Base-by-base conservation (phyloP, 2,888 invertebrate species). In the Cosmia trapezina region DNA sequence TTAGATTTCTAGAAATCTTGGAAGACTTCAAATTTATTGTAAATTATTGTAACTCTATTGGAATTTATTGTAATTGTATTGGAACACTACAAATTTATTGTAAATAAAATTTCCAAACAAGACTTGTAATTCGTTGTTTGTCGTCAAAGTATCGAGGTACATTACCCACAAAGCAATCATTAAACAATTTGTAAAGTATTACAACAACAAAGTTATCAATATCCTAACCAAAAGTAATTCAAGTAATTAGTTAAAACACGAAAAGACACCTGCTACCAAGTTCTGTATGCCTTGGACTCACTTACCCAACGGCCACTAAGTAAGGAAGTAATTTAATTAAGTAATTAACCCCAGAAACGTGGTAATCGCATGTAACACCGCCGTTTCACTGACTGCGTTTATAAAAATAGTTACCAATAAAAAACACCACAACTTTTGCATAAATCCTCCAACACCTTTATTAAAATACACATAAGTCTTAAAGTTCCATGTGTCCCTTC, bases 311-410 rank as follows among this genome's bases (percentile, higher is more conserved):
- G 83, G 81, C 51, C 61, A 78, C 62, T 85, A 73, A 73, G 56
- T 86, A 88, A 90, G 89, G 88, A 89, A 89, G 87, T 87, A 86
- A 91, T 91, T 92, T 89, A 91, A 93, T 93, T 91, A 92, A 92
- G 91, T 90, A 93, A 93, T 93, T 93, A 93, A 91, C 89, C 82
- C 82, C 80, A 88, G 90, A 90, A 86, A 92, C 89, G 87, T 84
- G 78, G 80, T 89, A 90, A 91, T 93, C 90, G 93, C 93, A 93
- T 93, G 93, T 90, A 88, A 87, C 77, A 85, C 76, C 81, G 89
- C 83, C 89, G 84, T 93, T 92, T 88, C 85, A 87, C 72, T 66
- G 85, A 80, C 86, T 87, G 78, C 79, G 77, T 83, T 88, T 85
- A 88, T 86, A 89, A 90, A 89, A 90, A 88, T 87, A 87, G 83